A percentile compares a stretch with the other conserved stretches of the same genome.
Conservation (phyloP, 2,113 vertebrate genomes). For the Brevimyrus niger region DNA sequence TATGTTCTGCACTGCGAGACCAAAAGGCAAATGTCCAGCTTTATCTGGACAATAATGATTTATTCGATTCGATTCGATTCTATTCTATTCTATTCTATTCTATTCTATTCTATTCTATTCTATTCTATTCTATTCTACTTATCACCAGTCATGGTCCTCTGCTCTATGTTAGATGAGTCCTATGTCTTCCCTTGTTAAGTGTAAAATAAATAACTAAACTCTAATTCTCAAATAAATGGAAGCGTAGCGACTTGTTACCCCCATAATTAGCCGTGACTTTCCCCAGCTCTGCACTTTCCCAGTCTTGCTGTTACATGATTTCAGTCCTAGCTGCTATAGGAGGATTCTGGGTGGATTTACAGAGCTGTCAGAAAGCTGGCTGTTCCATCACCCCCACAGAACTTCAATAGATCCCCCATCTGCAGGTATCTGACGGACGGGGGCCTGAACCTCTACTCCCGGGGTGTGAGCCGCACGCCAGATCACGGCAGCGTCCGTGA, state of each 20-base stretch:
- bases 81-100: neutral
- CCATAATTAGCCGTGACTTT: neutral
- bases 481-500: conserved; percentile 59
- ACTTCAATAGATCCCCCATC: neutral
- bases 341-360: neutral
- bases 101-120: neutral
- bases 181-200: neutral
- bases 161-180: neutral
- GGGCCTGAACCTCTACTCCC: conserved; percentile 69
- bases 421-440: conserved; percentile 80
- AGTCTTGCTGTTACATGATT: neutral
- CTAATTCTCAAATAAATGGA: neutral
- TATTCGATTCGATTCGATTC: neutral
- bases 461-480: conserved; percentile 64
- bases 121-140: too few relatives aligned
- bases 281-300: neutral
- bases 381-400: neutral
- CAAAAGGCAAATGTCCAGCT: neutral
- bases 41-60: neutral
- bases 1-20: neutral
- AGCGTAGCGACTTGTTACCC: neutral
- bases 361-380: neutral
- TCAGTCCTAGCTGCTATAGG: neutral
- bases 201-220: neutral
- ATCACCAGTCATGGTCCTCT: neutral